These are phyloP conservation scores for Phymastichus coffea DNA, from an alignment of 1,140 invertebrate genomes.

Conservation along the genomic window DNA sequence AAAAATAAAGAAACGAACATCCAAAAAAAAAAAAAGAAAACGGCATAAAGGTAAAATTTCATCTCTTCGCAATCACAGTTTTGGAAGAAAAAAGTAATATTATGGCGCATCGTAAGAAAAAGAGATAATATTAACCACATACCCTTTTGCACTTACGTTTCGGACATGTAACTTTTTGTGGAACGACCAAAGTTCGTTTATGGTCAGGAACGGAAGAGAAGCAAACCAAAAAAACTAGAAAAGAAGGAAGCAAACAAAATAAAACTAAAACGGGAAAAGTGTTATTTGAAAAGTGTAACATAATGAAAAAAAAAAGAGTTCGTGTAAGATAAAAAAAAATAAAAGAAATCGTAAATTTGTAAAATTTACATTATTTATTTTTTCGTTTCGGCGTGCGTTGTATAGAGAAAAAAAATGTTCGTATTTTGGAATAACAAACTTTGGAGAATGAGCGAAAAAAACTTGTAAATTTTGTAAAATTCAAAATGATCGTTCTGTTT, in stretches of 20 bases:
- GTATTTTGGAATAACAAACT: constrained; percentile 19
- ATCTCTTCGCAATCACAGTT: constrained; percentile 29
- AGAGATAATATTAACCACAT: constrained; percentile 1
- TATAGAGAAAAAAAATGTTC: constrained; percentile 1
- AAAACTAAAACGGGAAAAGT: constrained; percentile 21
- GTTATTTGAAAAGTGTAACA: constrained; percentile 7
- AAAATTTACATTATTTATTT: constrained; percentile 21
- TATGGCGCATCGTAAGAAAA: constrained; percentile 14
- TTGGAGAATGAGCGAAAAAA: not conserved
- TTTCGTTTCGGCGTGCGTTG: not conserved
- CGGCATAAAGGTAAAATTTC: no score
- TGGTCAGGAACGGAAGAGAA: not conserved
- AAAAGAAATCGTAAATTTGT: constrained; percentile 18
- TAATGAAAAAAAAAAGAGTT: not conserved
- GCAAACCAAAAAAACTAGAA: not conserved
- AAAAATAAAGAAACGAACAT: not conserved
- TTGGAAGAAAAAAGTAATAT: no score
- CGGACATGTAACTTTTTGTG: constrained; percentile 12
- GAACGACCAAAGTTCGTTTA: constrained; percentile 11
- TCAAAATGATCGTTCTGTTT: constrained; percentile 9
- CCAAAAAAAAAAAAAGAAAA: not conserved
- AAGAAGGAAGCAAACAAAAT: not conserved
- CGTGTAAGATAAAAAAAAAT: constrained; percentile 4
- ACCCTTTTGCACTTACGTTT: constrained; percentile 28
- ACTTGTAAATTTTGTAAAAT: constrained; percentile 27